Percentiles rank a stretch among this genome's conserved stretches.
These are phyloP conservation scores for Setipinna tenuifilis DNA, from an alignment of 2,797 vertebrate species.

Conservation along the genomic window DNA sequence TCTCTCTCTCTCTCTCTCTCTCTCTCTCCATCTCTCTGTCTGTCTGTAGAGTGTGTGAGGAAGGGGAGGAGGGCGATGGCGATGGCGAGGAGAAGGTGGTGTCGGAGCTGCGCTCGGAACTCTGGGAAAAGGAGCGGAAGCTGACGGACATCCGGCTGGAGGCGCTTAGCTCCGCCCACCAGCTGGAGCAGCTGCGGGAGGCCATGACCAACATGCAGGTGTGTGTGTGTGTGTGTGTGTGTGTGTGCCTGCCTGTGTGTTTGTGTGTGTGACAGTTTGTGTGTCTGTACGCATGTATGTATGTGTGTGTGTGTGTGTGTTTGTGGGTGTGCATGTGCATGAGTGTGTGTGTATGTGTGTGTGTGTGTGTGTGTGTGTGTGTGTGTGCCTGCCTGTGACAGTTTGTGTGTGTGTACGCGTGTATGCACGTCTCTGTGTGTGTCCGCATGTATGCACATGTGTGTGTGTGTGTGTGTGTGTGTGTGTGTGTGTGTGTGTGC, in stretches of 20 bases:
- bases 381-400: background rate
- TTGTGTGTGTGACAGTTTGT: background rate
- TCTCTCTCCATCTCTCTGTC: constrained; percentile 9
- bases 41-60: constrained; percentile 76
- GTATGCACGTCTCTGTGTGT: too few species aligned
- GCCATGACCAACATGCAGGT: constrained; percentile 98
- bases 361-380: background rate
- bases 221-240: background rate
- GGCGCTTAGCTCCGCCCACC: constrained; percentile 93
- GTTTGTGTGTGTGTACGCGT: too few species aligned
- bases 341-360: background rate
- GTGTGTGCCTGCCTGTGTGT: background rate
- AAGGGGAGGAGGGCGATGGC: constrained; percentile 50
- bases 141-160: constrained; percentile 96
- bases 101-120: constrained; percentile 87
- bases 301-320: background rate
- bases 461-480: constrained; percentile 27
- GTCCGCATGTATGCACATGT: too few species aligned
- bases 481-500: constrained; percentile 14
- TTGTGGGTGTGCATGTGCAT: background rate
- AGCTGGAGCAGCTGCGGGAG: constrained; percentile 95
- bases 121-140: constrained; percentile 98
- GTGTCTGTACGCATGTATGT: background rate
- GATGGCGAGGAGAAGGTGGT: constrained; percentile 89
- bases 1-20: background rate